phyloP scores from a whole-genome alignment of 2,797 vertebrate genomes.

The Lepilemur ruficaudatus region DNA sequence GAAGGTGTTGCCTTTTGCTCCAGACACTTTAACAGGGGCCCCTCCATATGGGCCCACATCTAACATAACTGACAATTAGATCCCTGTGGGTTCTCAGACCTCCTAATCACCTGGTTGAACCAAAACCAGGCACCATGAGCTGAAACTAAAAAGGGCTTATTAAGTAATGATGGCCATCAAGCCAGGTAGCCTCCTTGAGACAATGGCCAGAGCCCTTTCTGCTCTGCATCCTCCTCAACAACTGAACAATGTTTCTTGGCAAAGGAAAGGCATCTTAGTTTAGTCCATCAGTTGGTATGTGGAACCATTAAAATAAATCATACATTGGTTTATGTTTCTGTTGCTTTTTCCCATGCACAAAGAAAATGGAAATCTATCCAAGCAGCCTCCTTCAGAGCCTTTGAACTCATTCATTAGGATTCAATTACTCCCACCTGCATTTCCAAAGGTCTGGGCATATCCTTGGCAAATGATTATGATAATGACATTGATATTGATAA shows the following conservation, averaged over 20 bases:
- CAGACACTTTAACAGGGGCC: background rate
- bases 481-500: background rate
- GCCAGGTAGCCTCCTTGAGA: background rate
- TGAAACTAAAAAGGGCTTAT: constrained; percentile 19
- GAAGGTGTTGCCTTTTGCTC: background rate
- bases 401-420: background rate
- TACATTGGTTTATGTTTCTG: background rate
- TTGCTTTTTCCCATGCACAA: background rate
- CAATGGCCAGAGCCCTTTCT: background rate
- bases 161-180: background rate
- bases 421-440: background rate
- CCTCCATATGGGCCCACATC: background rate
- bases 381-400: background rate
- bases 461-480: background rate
- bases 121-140: background rate
- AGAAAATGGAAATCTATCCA: background rate
- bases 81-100: background rate
- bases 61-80: background rate
- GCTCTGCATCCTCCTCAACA: background rate
- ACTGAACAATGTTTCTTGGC: background rate
- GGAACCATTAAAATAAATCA: background rate
- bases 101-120: background rate
- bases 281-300: background rate
- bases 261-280: constrained; percentile 7
- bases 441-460: background rate